A percentile compares a stretch with the other conserved stretches of the same genome.
Evolutionary conservation across 2,888 invertebrate genomes (phyloP).

Genomic region (Drosophila diplacantha): DNA sequence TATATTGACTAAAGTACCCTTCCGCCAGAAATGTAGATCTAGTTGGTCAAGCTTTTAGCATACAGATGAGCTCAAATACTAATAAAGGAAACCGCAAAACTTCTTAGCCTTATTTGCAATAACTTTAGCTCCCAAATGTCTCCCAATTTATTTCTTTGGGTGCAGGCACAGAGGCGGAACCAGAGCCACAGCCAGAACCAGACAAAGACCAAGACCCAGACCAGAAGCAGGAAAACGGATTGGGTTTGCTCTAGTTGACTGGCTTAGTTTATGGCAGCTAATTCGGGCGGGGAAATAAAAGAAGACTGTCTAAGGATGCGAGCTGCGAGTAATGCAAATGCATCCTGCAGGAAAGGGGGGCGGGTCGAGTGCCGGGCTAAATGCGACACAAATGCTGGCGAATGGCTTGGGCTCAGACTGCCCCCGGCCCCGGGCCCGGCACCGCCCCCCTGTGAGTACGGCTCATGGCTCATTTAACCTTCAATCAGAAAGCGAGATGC

Average conservation of each 20-base stretch:
- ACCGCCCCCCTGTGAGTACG: constrained; percentile 11
- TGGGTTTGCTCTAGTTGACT: constrained; percentile 41
- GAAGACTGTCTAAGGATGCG: constrained; percentile 56
- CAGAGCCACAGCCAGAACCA: constrained; percentile 3
- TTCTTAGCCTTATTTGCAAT: not conserved
- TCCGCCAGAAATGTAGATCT: not conserved
- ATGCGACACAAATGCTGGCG: constrained; percentile 44
- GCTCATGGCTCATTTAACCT: constrained; percentile 68
- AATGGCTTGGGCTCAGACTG: constrained; percentile 28
- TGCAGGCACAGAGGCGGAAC: constrained; percentile 14
- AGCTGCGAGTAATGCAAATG: constrained; percentile 52
- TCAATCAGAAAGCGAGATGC: constrained; percentile 65
- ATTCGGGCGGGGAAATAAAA: constrained; percentile 64
- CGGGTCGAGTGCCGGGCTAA: constrained; percentile 17
- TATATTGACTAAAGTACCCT: not conserved
- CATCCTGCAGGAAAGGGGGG: constrained; percentile 21
- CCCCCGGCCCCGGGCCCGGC: not conserved
- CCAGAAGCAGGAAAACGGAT: constrained; percentile 29
- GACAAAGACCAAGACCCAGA: constrained; percentile 1
- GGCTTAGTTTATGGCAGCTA: constrained; percentile 62
- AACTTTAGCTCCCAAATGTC: not conserved
- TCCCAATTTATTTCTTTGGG: constrained; percentile 3
- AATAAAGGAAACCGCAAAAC: not conserved
- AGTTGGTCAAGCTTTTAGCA: not conserved
- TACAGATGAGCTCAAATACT: not conserved